These are phyloP conservation scores for Sebastes nivosus DNA, from an alignment of 2,797 vertebrate species.

Conservation along the genomic window DNA sequence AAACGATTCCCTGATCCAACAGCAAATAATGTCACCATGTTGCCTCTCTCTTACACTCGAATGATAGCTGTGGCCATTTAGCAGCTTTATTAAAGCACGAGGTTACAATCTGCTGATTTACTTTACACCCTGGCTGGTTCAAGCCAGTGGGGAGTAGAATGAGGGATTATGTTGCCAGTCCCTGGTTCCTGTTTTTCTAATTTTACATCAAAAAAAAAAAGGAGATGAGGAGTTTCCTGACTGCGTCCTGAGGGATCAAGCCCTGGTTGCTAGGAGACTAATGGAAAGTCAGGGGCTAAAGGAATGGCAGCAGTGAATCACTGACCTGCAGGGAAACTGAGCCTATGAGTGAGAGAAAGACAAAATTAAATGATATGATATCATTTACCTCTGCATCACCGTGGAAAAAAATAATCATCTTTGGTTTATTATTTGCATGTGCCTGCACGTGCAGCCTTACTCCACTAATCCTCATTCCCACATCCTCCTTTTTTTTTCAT, in stretches of 20 bases:
- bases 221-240: constrained; percentile 59
- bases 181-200: constrained; percentile 65
- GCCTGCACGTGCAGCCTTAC: background rate
- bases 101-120: background rate
- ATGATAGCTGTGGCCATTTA: background rate
- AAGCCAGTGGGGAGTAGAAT: constrained; percentile 8
- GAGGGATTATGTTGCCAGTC: constrained; percentile 7
- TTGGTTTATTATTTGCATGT: background rate
- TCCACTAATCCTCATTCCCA: background rate
- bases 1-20: background rate
- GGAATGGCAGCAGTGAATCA: constrained; percentile 67
- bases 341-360: background rate
- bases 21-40: background rate
- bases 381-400: background rate
- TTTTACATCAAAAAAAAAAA: constrained; percentile 54
- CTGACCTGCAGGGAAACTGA: constrained; percentile 16
- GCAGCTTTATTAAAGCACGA: background rate
- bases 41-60: background rate
- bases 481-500: background rate
- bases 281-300: constrained; percentile 62
- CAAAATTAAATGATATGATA: constrained; percentile 2
- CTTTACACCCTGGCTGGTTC: background rate
- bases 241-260: constrained; percentile 47
- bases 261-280: constrained; percentile 69
- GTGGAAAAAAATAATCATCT: background rate